A percentile compares a stretch with the other conserved stretches of the same genome.
Conservation (phyloP, 2,888 invertebrate genomes). For the Rhagium mordax region DNA sequence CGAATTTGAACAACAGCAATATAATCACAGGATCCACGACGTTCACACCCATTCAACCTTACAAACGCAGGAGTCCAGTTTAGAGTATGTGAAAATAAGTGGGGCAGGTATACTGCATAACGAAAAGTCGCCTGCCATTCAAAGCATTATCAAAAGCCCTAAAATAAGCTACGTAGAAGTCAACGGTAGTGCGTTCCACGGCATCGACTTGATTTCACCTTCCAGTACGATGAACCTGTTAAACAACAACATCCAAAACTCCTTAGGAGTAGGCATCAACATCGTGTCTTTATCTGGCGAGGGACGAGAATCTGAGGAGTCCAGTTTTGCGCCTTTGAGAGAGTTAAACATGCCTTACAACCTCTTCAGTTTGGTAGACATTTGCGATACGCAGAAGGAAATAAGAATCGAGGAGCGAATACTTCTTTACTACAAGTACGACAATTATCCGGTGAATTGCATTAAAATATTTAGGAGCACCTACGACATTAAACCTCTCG, state of each 20-base stretch:
- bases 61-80: slow-evolving; percentile 80
- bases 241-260: slow-evolving; percentile 83
- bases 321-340: slow-evolving; percentile 90
- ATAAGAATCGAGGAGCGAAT: slow-evolving; percentile 92
- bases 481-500: slow-evolving; percentile 88
- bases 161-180: slow-evolving; percentile 86
- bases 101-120: slow-evolving; percentile 97
- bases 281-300: slow-evolving; percentile 94
- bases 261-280: slow-evolving; percentile 92
- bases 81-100: slow-evolving; percentile 86
- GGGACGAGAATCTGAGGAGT: slow-evolving; percentile 88
- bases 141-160: slow-evolving; percentile 91
- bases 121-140: slow-evolving; percentile 93
- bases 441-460: slow-evolving; percentile 96
- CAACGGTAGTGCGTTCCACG: slow-evolving; percentile 89
- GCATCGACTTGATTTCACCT: slow-evolving; percentile 92
- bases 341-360: slow-evolving; percentile 90
- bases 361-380: slow-evolving; percentile 94
- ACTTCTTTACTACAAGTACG: slow-evolving; percentile 96
- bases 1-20: slow-evolving; percentile 90
- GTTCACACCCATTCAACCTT: slow-evolving; percentile 83
- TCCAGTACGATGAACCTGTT: slow-evolving; percentile 85
- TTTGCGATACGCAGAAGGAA: slow-evolving; percentile 96
- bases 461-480: slow-evolving; percentile 96
- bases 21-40: slow-evolving; percentile 87